These are phyloP conservation scores for Cryptoprocta ferox DNA, from an alignment of 2,797 vertebrate genomes.

Conservation along the genomic window DNA sequence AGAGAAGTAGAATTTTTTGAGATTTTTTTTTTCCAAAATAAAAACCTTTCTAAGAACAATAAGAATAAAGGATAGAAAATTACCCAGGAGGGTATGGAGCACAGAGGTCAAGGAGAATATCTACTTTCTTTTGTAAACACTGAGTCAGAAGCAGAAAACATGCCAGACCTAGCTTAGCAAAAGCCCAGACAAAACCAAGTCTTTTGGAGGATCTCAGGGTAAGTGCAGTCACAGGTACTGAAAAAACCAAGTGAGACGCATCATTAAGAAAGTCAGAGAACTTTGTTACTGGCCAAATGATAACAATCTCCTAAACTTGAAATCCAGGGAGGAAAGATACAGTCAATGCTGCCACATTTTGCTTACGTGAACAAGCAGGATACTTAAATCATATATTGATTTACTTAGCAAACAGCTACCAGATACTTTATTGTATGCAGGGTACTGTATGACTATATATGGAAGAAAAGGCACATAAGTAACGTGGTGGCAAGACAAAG, in stretches of 20 bases:
- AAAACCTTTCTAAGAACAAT: conserved; percentile 12
- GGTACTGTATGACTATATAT: not conserved
- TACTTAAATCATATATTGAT: not conserved
- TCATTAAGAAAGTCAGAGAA: not conserved
- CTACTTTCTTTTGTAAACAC: not conserved
- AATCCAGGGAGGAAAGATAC: not conserved
- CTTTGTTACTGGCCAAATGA: not conserved
- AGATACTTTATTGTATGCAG: not conserved
- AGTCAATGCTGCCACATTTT: not conserved
- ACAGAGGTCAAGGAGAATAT: not conserved
- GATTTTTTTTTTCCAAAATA: conserved; percentile 36
- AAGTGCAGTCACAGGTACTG: not conserved
- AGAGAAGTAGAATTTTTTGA: not conserved
- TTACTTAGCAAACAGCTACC: not conserved
- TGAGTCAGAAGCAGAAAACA: not conserved
- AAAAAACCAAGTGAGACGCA: conserved; percentile 24
- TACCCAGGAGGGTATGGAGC: not conserved
- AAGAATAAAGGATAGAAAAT: not conserved
- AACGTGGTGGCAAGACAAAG: not conserved
- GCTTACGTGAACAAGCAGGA: not conserved
- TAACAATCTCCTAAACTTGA: not conserved
- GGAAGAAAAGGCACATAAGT: not conserved
- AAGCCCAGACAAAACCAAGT: not conserved
- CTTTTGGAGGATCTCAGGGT: not conserved
- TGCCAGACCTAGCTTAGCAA: not conserved